Evolutionary conservation across 92 coral and sea anemone genomes (phyloP).

Genomic region (Bergia sp.): DNA sequence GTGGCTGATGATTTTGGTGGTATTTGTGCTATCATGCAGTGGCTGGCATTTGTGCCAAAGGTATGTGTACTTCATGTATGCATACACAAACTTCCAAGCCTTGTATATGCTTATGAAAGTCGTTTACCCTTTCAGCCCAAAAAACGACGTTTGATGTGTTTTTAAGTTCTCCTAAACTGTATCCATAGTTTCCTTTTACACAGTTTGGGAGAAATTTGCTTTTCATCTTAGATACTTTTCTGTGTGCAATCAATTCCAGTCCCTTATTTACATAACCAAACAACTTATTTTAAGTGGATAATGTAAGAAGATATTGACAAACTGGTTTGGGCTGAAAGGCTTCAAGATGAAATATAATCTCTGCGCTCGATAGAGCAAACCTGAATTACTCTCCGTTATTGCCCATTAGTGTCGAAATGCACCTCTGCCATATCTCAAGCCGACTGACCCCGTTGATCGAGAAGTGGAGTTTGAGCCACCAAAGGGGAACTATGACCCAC

Average conservation of each 20-base stretch:
- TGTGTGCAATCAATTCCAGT: no score
- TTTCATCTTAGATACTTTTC: no score
- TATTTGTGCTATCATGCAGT: slow-evolving; percentile 83
- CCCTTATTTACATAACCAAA: no score
- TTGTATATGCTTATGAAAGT: not conserved
- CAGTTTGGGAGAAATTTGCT: no score
- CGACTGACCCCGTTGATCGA: slow-evolving; percentile 86
- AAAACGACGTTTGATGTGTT: no score
- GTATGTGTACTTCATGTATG: slow-evolving; percentile 49
- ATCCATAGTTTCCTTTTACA: no score
- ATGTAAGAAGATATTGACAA: no score
- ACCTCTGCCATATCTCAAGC: slow-evolving; percentile 78
- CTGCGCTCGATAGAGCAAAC: not conserved
- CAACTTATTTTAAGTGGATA: no score
- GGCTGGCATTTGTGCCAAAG: slow-evolving; percentile 94
- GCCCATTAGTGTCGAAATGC: slow-evolving; percentile 69
- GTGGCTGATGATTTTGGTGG: slow-evolving; percentile 97
- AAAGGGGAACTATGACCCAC: slow-evolving; percentile 84
- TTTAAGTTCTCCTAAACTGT: no score
- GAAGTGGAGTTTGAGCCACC: slow-evolving; percentile 89
- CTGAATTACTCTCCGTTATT: not conserved
- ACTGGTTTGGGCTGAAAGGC: not conserved
- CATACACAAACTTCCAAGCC: not conserved
- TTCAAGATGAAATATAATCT: not conserved
- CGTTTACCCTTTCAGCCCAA: no score